phyloP scores from a whole-genome alignment of 2,888 invertebrate species.

The Rhingia rostrata region DNA sequence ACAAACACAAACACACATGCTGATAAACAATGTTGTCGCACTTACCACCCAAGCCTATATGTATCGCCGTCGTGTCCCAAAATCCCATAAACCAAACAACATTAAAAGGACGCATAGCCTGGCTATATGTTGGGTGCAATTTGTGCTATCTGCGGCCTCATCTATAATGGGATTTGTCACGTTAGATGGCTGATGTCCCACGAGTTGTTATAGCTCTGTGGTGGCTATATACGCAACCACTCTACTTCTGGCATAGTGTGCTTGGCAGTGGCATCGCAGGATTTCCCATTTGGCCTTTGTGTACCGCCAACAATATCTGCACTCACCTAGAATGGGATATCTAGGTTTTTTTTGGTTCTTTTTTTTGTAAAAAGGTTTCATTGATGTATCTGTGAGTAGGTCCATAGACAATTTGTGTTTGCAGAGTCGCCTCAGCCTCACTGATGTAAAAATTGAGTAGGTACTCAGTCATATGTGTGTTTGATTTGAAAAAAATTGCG shows the following conservation, averaged over 20 bases:
- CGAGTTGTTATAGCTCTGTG: constrained; percentile 57
- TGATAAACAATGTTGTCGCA: constrained; percentile 70
- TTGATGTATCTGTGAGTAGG: constrained; percentile 1
- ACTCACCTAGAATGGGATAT: constrained; percentile 51
- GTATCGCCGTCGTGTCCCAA: constrained; percentile 39
- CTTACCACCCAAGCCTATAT: constrained; percentile 59
- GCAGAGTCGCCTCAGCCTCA: neutral
- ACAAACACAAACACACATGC: constrained; percentile 8
- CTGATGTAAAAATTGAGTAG: neutral
- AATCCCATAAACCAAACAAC: constrained; percentile 73
- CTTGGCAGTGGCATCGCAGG: constrained; percentile 56
- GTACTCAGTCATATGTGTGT: neutral
- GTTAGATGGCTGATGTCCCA: constrained; percentile 75
- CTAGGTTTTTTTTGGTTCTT: constrained; percentile 8
- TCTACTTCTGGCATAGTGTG: constrained; percentile 14
- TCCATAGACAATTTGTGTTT: neutral
- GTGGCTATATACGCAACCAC: constrained; percentile 38
- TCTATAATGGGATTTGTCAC: constrained; percentile 83
- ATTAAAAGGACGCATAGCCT: constrained; percentile 60
- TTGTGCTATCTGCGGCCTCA: constrained; percentile 80
- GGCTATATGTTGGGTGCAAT: constrained; percentile 60
- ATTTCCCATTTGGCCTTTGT: constrained; percentile 63
- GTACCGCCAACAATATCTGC: constrained; percentile 44
- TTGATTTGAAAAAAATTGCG: neutral
- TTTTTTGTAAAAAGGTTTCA: constrained; percentile 17